These are phyloP conservation scores for Polyommatus iphigenia DNA, from an alignment of 2,888 invertebrate genomes.

Conservation along the genomic window DNA sequence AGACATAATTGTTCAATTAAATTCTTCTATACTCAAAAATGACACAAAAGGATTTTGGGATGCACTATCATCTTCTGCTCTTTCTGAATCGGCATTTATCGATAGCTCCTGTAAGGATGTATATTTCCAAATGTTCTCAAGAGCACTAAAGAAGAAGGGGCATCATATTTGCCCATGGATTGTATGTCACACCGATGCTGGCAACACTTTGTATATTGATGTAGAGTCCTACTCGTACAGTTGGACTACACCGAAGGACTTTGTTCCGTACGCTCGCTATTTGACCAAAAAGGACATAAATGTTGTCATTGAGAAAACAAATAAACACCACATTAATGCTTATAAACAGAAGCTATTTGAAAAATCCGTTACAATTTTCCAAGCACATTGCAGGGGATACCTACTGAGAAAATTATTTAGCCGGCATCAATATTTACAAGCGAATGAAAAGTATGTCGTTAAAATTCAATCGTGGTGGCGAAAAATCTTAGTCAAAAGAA, in stretches of 20 bases:
- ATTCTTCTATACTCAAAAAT: conserved; percentile 66
- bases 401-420: conserved; percentile 73
- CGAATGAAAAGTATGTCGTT: conserved; percentile 65
- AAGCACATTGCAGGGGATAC: conserved; percentile 82
- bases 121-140: conserved; percentile 74
- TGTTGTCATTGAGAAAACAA: conserved; percentile 66
- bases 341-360: conserved; percentile 65
- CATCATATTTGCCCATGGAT: conserved; percentile 75
- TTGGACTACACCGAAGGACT: conserved; percentile 77
- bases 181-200: conserved; percentile 73
- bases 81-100: conserved; percentile 51
- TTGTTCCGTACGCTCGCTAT: conserved; percentile 72
- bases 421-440: conserved; percentile 63
- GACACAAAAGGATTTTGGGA: conserved; percentile 64
- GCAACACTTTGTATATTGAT: conserved; percentile 76
- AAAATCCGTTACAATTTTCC: conserved; percentile 75
- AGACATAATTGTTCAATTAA: conserved; percentile 68
- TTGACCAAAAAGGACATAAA: conserved; percentile 69
- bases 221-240: conserved; percentile 73
- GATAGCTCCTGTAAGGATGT: conserved; percentile 65
- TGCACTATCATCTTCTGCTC: conserved; percentile 55
- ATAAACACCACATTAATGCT: conserved; percentile 67
- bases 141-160: conserved; percentile 66
- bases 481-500: conserved; percentile 65
- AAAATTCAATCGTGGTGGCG: conserved; percentile 84